These are phyloP conservation scores for Ectemnius continuus DNA, from an alignment of 2,888 invertebrate species.

Conservation along the genomic window DNA sequence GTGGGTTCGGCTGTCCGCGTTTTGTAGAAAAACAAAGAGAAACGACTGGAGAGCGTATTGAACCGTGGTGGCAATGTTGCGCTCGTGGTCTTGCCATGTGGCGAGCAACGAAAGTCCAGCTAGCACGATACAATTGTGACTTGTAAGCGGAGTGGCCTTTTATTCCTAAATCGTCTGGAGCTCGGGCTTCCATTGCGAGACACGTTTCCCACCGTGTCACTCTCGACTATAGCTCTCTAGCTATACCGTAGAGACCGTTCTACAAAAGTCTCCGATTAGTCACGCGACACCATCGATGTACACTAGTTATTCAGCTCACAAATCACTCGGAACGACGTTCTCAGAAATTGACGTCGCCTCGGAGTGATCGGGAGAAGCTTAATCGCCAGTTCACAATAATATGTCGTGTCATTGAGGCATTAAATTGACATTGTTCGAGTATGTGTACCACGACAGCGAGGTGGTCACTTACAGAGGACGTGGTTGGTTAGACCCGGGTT, in stretches of 20 bases:
- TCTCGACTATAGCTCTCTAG: too few species aligned
- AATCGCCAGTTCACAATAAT: conserved; percentile 27
- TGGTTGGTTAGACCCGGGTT: conserved; percentile 39
- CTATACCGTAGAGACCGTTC: background rate
- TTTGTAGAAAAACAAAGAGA: background rate
- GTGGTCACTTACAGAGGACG: conserved; percentile 63
- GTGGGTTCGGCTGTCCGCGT: conserved; percentile 5
- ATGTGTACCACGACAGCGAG: conserved; percentile 21
- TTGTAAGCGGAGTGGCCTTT: too few species aligned
- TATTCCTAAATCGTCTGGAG: too few species aligned
- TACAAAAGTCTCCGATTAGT: background rate
- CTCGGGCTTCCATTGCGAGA: too few species aligned
- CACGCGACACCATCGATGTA: background rate
- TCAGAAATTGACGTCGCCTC: too few species aligned
- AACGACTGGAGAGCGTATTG: conserved; percentile 7
- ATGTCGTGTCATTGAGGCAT: conserved; percentile 40
- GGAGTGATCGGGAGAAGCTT: too few species aligned
- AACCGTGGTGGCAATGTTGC: background rate
- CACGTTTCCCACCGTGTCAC: too few species aligned
- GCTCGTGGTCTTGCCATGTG: background rate
- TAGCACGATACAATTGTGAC: too few species aligned
- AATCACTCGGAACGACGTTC: background rate
- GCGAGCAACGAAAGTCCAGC: too few species aligned
- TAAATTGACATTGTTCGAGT: conserved; percentile 47
- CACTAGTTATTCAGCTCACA: too few species aligned